Evolutionary conservation across 2,888 invertebrate species (phyloP), one percentile per base, ranked within the genome.

Genomic region (Phaonia tiefii): DNA sequence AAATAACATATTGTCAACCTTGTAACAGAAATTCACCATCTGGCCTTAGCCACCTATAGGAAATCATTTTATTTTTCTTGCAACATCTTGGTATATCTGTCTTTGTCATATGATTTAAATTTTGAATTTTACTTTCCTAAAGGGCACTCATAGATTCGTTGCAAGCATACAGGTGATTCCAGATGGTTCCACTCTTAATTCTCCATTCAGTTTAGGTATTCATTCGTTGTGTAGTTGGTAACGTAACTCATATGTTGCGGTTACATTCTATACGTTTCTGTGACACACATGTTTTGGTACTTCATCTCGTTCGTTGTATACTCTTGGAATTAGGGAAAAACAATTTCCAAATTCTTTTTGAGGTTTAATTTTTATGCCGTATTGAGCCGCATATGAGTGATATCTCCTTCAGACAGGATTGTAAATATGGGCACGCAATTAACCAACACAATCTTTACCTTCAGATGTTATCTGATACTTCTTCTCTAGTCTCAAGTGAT

Each of bases 231-330:
- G 15, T 44, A 44, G 25, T 65, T 65, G 15, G 65, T 46, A 46
- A 65, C 46, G 44, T 15, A 65, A 46, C 65, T 65, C 65, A 15
- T 65, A 65, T 65, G 65, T 65, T 65, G 65, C 26, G 65, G 65
- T 65, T 65, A 46, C 46, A 46, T 65, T 46, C 25, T 46, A 65
- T 65, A 65, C 1, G 65, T 46, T 65, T 54, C 25, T 65, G 65
- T 25, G 65, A 46, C 44, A 65, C 7, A 54, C 25, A 25, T 13
- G 25, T 54, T 54, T 25, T 1, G 7, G 20, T 4, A 31, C 31
- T 5, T 8, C 3, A 8, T 31, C 8, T 31, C 8, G 3, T 31
- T 31, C 8, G 22, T 22, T 51, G 5, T 51, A 3, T 51, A 22
- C 20, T 1, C 20, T 15, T 46, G 46, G 31, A 31, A n/a, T n/a